A percentile compares a stretch with the other conserved stretches of the same genome.
These are phyloP conservation scores for Chrysomallon squamiferum DNA, from an alignment of 1,140 invertebrate genomes.

Conservation along the genomic window DNA sequence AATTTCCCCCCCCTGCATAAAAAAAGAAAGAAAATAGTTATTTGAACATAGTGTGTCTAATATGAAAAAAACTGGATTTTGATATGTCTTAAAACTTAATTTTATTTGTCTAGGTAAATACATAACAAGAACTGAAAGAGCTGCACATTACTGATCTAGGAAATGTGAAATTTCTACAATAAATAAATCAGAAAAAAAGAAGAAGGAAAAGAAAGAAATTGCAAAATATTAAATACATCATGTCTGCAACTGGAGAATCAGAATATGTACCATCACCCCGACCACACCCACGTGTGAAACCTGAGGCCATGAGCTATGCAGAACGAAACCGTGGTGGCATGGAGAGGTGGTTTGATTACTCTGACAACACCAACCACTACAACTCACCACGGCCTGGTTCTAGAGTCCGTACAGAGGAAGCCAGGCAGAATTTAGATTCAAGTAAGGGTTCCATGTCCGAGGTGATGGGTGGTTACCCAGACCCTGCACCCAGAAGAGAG, in stretches of 20 bases:
- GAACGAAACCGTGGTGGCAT: slow-evolving; percentile 43
- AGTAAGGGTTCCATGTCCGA: slow-evolving; percentile 52
- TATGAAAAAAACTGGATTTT: too few species aligned
- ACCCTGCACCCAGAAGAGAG: slow-evolving; percentile 31
- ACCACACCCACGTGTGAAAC: slow-evolving; percentile 41
- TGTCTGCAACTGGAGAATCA: slow-evolving; percentile 36
- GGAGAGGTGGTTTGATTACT: slow-evolving; percentile 50
- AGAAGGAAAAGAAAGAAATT: too few species aligned
- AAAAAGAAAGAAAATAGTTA: too few species aligned
- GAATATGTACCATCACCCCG: slow-evolving; percentile 34
- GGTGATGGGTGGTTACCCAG: slow-evolving; percentile 50
- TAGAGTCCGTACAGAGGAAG: slow-evolving; percentile 34
- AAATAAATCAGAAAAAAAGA: too few species aligned
- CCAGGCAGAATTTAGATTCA: slow-evolving; percentile 28
- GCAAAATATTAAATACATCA: slow-evolving; percentile 15
- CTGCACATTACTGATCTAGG: too few species aligned
- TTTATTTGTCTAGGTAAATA: too few species aligned
- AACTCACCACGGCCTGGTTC: slow-evolving; percentile 38
- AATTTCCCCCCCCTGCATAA: too few species aligned
- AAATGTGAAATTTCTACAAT: too few species aligned
- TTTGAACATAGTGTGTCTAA: too few species aligned
- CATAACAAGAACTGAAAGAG: too few species aligned
- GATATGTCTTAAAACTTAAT: too few species aligned
- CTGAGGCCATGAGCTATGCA: slow-evolving; percentile 41
- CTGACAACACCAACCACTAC: slow-evolving; percentile 33